These are phyloP conservation scores for Ethmia dodecea DNA, from an alignment of 2,888 invertebrate genomes.

Conservation along the genomic window DNA sequence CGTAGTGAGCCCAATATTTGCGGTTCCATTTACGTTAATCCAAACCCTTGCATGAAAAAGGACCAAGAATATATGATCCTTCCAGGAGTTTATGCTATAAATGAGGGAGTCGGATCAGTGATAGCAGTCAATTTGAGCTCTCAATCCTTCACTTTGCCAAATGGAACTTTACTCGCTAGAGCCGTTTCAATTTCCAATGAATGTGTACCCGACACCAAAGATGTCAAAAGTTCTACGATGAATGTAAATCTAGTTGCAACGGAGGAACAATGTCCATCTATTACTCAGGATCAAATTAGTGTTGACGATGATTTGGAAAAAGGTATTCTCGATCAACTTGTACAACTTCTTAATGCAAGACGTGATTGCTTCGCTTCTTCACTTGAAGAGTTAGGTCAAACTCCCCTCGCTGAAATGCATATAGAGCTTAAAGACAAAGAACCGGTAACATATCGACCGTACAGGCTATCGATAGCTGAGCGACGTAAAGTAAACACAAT, in stretches of 20 bases:
- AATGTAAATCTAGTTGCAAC: not conserved
- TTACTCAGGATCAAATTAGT: not conserved
- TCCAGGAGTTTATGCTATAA: not conserved
- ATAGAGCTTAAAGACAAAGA: not conserved
- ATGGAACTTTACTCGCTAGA: not conserved
- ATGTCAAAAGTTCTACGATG: not conserved
- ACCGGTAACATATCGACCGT: not conserved
- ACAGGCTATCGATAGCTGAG: not conserved
- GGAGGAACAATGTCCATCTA: not conserved
- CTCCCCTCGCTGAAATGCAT: not conserved
- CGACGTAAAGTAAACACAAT: not conserved
- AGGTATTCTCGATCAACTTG: constrained; percentile 2
- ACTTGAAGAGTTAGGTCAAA: not conserved
- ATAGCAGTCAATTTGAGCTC: not conserved
- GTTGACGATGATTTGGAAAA: not conserved
- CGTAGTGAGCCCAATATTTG: not conserved
- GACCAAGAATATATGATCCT: not conserved
- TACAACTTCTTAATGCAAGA: not conserved
- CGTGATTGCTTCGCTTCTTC: constrained; percentile 1
- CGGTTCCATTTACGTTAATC: constrained; percentile 1
- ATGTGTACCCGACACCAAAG: not conserved
- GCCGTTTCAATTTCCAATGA: no score
- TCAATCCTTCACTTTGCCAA: not conserved
- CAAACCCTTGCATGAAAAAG: not conserved
- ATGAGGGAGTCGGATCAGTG: not conserved